Evolutionary conservation across 2,888 invertebrate species (phyloP).

Genomic region (Netelia melanura): DNA sequence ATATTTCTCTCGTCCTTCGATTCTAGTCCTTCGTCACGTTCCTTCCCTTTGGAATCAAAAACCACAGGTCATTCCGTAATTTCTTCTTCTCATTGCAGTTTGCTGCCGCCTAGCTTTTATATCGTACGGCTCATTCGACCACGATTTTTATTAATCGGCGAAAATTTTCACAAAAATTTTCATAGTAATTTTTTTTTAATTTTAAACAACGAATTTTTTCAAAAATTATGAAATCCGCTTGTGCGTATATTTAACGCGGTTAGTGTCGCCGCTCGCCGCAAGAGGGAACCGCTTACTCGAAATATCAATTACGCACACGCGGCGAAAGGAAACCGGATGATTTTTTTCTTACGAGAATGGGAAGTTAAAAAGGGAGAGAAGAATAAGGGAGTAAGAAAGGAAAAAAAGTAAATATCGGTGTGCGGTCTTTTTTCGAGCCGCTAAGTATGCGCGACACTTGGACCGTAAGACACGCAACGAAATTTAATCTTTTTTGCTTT

Average conservation of each 20-base stretch:
- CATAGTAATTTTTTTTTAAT: no score
- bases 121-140: constrained; percentile 15
- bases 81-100: constrained; percentile 34
- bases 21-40: constrained; percentile 51
- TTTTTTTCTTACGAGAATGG: constrained; percentile 1
- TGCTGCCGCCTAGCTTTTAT: constrained; percentile 8
- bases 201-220: no score
- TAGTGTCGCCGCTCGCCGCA: neutral
- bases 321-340: constrained; percentile 33
- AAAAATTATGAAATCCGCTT: no score
- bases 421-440: constrained; percentile 11
- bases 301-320: constrained; percentile 50
- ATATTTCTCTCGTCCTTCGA: constrained; percentile 56
- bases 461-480: constrained; percentile 38
- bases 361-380: constrained; percentile 9
- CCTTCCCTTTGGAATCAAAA: constrained; percentile 65
- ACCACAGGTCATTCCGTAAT: constrained; percentile 59
- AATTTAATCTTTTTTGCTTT: neutral
- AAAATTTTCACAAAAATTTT: no score
- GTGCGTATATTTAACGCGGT: no score
- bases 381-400: neutral
- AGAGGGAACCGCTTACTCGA: constrained; percentile 25
- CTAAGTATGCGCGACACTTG: constrained; percentile 27
- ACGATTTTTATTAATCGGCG: no score
- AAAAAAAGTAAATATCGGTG: constrained; percentile 20